phyloP scores from a whole-genome alignment of 2,113 vertebrate genomes.

The Campylorhamphus procurvoides region DNA sequence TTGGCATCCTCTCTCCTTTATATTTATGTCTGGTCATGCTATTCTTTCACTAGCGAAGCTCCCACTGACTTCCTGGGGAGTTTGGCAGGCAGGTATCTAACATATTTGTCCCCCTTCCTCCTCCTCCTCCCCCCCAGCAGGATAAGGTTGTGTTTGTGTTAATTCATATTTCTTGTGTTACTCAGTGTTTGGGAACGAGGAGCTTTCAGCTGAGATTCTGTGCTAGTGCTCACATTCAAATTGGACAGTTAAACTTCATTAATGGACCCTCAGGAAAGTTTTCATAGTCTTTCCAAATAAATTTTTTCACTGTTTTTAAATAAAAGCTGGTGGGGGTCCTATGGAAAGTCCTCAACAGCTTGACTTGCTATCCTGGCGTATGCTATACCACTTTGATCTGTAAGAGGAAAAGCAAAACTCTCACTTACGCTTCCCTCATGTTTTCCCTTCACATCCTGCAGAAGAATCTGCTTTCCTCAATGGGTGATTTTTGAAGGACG shows the following conservation, averaged over 20 bases:
- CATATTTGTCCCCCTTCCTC: neutral
- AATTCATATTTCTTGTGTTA: neutral
- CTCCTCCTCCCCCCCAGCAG: neutral
- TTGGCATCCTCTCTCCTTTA: neutral
- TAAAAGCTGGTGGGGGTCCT: neutral
- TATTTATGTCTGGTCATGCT: neutral
- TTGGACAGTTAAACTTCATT: neutral
- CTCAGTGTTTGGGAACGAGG: neutral
- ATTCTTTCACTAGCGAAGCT: neutral
- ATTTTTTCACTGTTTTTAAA: neutral
- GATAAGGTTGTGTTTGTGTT: neutral
- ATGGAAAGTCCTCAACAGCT: neutral
- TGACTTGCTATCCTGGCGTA: neutral
- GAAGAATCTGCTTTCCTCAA: constrained; percentile 7
- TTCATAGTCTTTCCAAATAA: constrained; percentile 9
- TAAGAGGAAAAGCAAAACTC: neutral
- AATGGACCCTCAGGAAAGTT: neutral
- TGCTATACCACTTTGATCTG: neutral
- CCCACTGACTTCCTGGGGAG: neutral
- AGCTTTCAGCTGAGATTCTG: neutral
- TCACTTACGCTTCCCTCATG: neutral
- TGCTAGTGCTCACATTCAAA: neutral
- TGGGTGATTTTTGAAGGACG: constrained; percentile 12
- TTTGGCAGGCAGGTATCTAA: neutral
- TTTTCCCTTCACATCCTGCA: neutral